phyloP scores from a whole-genome alignment of 2,888 invertebrate genomes.

The Harpalus rubripes region DNA sequence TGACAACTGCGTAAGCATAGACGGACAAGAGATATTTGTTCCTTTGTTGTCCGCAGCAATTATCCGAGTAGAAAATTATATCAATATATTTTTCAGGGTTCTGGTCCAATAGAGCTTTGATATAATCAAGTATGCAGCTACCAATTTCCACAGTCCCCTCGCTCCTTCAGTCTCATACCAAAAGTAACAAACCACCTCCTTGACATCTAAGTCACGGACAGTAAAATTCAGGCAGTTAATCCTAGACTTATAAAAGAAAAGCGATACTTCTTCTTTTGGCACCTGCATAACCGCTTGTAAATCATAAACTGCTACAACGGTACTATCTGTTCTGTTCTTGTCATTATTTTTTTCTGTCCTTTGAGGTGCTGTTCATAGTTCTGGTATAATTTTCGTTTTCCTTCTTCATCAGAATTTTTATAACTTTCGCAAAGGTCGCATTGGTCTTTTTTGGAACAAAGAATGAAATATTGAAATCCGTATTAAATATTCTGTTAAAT shows the following conservation, averaged over 20 bases:
- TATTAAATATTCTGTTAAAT: constrained; percentile 15
- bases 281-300: constrained; percentile 68
- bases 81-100: constrained; percentile 65
- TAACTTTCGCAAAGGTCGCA: constrained; percentile 27
- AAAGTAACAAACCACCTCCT: constrained; percentile 70
- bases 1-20: constrained; percentile 67
- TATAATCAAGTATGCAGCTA: constrained; percentile 69
- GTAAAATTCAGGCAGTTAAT: constrained; percentile 70
- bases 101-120: constrained; percentile 64
- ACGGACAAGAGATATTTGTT: constrained; percentile 70
- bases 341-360: constrained; percentile 37
- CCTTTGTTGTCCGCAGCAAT: constrained; percentile 72
- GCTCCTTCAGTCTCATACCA: constrained; percentile 71
- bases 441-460: neutral
- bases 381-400: neutral
- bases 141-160: constrained; percentile 69
- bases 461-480: constrained; percentile 16
- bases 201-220: constrained; percentile 68
- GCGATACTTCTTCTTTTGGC: constrained; percentile 68
- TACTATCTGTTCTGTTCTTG: neutral
- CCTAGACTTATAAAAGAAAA: constrained; percentile 71
- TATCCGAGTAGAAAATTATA: constrained; percentile 72
- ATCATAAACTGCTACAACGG: constrained; percentile 67
- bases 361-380: neutral
- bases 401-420: constrained; percentile 29